These are phyloP conservation scores for Reticulitermes speratus DNA, from an alignment of 1,140 invertebrate genomes.

Conservation along the genomic window DNA sequence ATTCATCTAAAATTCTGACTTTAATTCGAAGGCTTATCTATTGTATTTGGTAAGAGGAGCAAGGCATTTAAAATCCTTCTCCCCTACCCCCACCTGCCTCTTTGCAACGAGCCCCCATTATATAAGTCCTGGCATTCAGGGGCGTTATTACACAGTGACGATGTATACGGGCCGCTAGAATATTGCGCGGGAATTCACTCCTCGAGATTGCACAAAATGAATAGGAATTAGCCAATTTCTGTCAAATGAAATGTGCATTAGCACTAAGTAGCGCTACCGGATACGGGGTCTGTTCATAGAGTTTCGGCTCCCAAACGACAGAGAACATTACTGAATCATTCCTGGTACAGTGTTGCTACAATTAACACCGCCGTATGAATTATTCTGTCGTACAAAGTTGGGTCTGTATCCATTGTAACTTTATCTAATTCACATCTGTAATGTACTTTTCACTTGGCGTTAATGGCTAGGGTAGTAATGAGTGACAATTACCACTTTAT, in stretches of 20 bases:
- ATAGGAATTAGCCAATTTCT: constrained; percentile 47
- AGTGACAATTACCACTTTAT: background rate
- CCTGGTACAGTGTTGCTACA: background rate
- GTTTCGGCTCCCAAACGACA: background rate
- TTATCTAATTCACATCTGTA: background rate
- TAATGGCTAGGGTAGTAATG: background rate
- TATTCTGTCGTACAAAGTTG: background rate
- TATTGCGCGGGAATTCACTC: constrained; percentile 31
- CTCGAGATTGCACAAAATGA: constrained; percentile 41
- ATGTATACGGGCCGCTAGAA: constrained; percentile 10
- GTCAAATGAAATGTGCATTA: constrained; percentile 48
- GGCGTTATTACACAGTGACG: constrained; percentile 31
- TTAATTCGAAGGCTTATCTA: constrained; percentile 37
- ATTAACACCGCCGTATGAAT: background rate
- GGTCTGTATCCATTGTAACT: background rate
- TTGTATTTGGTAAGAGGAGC: constrained; percentile 35
- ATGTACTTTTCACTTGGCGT: background rate
- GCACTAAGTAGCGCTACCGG: constrained; percentile 37
- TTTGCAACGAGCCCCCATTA: constrained; percentile 35
- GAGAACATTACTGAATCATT: background rate
- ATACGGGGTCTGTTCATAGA: constrained; percentile 26
- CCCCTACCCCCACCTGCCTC: constrained; percentile 16
- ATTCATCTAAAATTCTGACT: constrained; percentile 36
- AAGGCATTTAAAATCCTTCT: constrained; percentile 31
- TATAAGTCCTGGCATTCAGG: constrained; percentile 33